Evolutionary conservation across 2,113 vertebrate genomes (phyloP).

Genomic region (Stomatorhinus ivindoensis): DNA sequence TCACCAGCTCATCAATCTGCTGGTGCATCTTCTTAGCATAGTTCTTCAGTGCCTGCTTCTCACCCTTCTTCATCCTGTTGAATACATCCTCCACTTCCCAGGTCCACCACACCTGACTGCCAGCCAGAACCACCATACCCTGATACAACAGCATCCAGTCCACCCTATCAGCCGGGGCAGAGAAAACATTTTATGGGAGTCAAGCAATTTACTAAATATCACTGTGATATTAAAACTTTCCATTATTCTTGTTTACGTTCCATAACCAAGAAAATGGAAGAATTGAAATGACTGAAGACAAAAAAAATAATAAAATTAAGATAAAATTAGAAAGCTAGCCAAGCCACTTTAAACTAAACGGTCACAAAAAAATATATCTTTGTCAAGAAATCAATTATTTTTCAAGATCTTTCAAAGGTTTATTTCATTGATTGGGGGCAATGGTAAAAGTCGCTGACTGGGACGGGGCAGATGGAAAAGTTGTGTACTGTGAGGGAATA

Average conservation of each 20-base stretch:
- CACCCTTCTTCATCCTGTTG: conserved; percentile 64
- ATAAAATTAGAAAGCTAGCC: background rate
- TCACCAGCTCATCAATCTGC: conserved; percentile 85
- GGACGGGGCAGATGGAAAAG: background rate
- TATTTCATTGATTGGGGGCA: background rate
- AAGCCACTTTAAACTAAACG: background rate
- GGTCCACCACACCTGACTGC: conserved; percentile 95
- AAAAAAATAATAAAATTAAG: background rate
- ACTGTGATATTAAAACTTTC: background rate
- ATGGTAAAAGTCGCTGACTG: background rate
- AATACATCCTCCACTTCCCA: conserved; percentile 94
- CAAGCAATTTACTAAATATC: background rate
- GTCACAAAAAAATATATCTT: background rate
- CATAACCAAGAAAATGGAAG: background rate
- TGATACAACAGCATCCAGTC: conserved; percentile 94
- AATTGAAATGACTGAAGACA: background rate
- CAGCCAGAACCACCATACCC: conserved; percentile 92
- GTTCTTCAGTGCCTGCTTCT: conserved; percentile 77
- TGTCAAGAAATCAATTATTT: background rate
- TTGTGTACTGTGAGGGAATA: background rate
- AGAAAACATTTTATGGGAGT: background rate
- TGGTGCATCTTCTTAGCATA: conserved; percentile 79
- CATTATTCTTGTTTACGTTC: background rate
- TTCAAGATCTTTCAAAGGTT: background rate
- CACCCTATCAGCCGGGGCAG: conserved; percentile 54